Evolutionary conservation across 2,113 vertebrate genomes (phyloP), one percentile per base, ranked within the genome.

Genomic region (Epinephelus lanceolatus): DNA sequence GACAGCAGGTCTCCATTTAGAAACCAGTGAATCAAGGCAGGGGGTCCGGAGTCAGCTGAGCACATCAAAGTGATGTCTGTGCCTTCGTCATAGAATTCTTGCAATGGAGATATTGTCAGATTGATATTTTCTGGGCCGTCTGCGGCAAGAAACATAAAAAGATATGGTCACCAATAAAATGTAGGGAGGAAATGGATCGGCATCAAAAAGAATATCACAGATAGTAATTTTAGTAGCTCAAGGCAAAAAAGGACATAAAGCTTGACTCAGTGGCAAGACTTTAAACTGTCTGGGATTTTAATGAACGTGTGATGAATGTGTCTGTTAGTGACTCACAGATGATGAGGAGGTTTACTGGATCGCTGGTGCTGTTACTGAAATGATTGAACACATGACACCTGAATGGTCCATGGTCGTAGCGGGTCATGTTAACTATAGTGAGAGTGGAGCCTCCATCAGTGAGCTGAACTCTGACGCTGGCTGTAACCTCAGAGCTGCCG

Each of bases 61-160:
- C 92, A 94, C 53, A 30, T 63, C 79, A 94, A 56, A 2, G 0
- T 72, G 84, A 93, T 18, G 57, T 84, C 55, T 42, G 90, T 88
- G 5, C 92, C 93, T 63, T 84, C 40, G 2, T 15, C 52, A 69
- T 89, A 79, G 33, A 67, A 21, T 51, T 65, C 55, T 59, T 68
- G 14, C 45, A 25, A 30, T 4, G 90, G 88, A 10, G 15, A 78
- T 21, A 72, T 40, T n/a, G 18, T 61, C 51, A 91, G 3, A 4
- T 6, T 8, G 9, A 75, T 51, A 15, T 91, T 82, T 45, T 93
- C 91, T 21, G 92, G 94, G 40, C 92, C 92, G 81, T 74, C 92
- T 93, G 83, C 1, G 1, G 7, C 45, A 40, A 40, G 18, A 30
- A 70, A 63, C 6, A 21, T 7, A 71, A 33, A 40, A 55, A 62